Percentiles rank a stretch among this genome's conserved stretches.
Conservation (phyloP, 2,113 vertebrate genomes). For the Halcyon malimbica region DNA sequence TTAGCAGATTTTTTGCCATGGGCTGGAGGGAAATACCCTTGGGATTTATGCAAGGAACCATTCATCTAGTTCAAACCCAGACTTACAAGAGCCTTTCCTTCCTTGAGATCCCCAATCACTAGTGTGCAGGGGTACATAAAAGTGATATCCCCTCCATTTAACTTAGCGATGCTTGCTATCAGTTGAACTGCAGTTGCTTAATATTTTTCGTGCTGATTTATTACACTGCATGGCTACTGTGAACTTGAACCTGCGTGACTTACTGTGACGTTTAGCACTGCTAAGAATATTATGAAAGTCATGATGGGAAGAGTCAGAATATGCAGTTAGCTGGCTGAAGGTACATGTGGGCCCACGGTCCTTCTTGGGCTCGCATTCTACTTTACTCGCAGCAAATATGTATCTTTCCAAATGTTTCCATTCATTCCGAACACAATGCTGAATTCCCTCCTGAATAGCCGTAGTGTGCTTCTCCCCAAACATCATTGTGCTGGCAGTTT, state of each 20-base stretch:
- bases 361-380: background rate
- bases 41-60: background rate
- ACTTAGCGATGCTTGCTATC: conserved; percentile 1
- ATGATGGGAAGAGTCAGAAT: background rate
- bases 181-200: conserved; percentile 18
- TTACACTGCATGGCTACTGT: background rate
- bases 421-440: conserved; percentile 52
- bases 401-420: conserved; percentile 51
- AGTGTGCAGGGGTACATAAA: background rate
- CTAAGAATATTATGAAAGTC: background rate
- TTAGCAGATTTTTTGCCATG: conserved; percentile 1
- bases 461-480: conserved; percentile 51
- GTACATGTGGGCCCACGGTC: background rate
- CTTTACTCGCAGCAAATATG: conserved; percentile 15
- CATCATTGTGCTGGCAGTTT: conserved; percentile 61
- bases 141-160: background rate
- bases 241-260: background rate
- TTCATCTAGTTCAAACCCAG: background rate
- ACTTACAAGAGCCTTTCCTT: background rate
- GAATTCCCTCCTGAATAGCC: conserved; percentile 55
- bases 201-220: conserved; percentile 35
- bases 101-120: background rate
- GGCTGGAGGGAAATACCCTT: background rate
- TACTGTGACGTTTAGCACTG: background rate
- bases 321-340: conserved; percentile 12